Evolutionary conservation across 2,888 invertebrate genomes (phyloP).

Genomic region (Cerceris rybyensis): DNA sequence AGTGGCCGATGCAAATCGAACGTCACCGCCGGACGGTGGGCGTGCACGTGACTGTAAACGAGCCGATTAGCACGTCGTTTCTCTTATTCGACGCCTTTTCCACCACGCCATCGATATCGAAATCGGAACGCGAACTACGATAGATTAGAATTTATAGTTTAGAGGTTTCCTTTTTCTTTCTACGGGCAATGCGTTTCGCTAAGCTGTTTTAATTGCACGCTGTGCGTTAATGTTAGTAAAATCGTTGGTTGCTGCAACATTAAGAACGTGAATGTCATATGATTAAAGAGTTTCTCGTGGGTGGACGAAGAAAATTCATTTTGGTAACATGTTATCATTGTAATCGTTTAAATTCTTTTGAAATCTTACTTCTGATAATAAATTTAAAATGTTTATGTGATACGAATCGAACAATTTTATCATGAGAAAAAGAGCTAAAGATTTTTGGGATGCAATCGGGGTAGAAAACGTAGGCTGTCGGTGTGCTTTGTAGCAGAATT

Average conservation of each 20-base stretch:
- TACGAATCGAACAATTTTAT: too few species aligned
- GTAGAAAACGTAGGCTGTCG: too few species aligned
- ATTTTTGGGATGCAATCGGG: too few species aligned
- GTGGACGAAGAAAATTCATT: too few species aligned
- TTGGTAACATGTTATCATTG: too few species aligned
- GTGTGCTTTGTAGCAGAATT: too few species aligned
- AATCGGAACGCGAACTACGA: slow-evolving; percentile 30
- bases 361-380: too few species aligned
- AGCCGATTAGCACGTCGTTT: slow-evolving; percentile 68
- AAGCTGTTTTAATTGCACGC: background rate
- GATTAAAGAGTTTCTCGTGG: background rate
- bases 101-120: slow-evolving; percentile 48
- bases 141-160: slow-evolving; percentile 42
- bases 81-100: slow-evolving; percentile 69
- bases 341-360: too few species aligned
- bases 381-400: too few species aligned
- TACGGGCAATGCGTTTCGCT: background rate
- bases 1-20: slow-evolving; percentile 73
- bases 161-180: slow-evolving; percentile 38
- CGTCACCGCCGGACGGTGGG: slow-evolving; percentile 65
- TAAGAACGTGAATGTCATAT: background rate
- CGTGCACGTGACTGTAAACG: slow-evolving; percentile 69
- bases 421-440: too few species aligned
- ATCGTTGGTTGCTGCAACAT: background rate
- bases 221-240: background rate